These are phyloP conservation scores for Baronia brevicornis DNA, from an alignment of 2,888 invertebrate species.

Conservation along the genomic window DNA sequence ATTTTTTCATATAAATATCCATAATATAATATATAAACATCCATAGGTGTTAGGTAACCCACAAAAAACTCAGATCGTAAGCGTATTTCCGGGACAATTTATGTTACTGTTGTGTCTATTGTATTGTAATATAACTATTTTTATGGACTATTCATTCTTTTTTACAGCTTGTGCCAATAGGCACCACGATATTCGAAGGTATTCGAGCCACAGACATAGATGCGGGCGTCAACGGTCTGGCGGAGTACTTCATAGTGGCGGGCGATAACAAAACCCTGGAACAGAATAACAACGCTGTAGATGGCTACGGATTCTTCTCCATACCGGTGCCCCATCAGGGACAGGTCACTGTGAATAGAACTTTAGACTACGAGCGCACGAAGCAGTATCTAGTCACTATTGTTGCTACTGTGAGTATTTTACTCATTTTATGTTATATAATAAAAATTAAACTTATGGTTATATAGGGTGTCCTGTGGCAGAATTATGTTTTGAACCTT, in stretches of 20 bases:
- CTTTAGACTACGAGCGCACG: constrained; percentile 90
- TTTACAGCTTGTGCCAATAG: constrained; percentile 88
- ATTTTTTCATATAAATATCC: too few relatives aligned
- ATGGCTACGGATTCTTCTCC: constrained; percentile 88
- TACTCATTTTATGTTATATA: too few relatives aligned
- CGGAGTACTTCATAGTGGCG: constrained; percentile 89
- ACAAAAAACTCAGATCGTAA: too few relatives aligned
- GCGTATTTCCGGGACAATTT: too few relatives aligned
- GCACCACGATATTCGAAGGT: constrained; percentile 88
- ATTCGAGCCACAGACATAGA: constrained; percentile 88
- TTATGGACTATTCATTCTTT: constrained; percentile 13
- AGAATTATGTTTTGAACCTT: too few relatives aligned
- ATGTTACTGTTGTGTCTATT: too few relatives aligned
- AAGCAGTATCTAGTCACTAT: constrained; percentile 91
- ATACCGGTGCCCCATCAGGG: constrained; percentile 93
- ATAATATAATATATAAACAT: too few relatives aligned
- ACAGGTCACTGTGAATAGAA: constrained; percentile 89
- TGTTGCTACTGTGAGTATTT: constrained; percentile 86
- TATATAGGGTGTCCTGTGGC: too few relatives aligned
- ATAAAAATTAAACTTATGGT: too few relatives aligned
- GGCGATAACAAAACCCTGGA: constrained; percentile 68
- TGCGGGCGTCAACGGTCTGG: constrained; percentile 90
- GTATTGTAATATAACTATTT: neutral
- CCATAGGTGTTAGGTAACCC: too few relatives aligned
- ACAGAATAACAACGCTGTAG: constrained; percentile 76